These are phyloP conservation scores for Pelobates cultripes DNA, from an alignment of 2,797 vertebrate species.

Conservation along the genomic window DNA sequence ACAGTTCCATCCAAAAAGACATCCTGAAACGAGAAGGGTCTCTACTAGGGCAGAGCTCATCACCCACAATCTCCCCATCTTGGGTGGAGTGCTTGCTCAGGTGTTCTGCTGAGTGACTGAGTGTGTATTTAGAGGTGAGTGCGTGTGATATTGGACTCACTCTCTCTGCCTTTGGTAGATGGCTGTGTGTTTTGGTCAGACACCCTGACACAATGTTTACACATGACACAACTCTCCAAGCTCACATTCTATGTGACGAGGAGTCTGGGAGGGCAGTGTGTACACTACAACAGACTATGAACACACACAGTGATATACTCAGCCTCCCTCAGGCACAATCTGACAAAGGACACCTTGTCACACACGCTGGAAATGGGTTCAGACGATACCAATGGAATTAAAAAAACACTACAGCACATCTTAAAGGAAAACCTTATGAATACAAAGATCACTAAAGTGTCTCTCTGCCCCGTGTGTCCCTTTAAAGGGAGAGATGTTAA, in stretches of 20 bases:
- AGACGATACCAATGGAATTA: no score
- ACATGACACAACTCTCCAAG: constrained; percentile 17
- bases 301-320: background rate
- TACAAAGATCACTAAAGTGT: no score
- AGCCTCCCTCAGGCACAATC: background rate
- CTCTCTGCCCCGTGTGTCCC: no score
- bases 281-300: constrained; percentile 40
- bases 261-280: constrained; percentile 2
- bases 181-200: background rate
- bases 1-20: constrained; percentile 40
- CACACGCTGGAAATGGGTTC: no score
- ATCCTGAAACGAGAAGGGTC: constrained; percentile 34
- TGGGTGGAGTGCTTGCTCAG: background rate
- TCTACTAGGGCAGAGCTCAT: constrained; percentile 34
- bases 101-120: no score
- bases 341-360: background rate
- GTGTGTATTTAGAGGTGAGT: background rate
- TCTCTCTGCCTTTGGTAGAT: background rate
- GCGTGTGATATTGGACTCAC: background rate
- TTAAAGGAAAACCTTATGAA: no score
- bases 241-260: background rate
- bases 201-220: constrained; percentile 34
- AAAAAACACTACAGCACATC: no score
- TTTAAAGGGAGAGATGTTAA: no score
- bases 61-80: background rate